Percentiles rank a stretch among this genome's conserved stretches.
Conservation (phyloP, 2,888 invertebrate genomes). For the Yponomeuta evonymella region DNA sequence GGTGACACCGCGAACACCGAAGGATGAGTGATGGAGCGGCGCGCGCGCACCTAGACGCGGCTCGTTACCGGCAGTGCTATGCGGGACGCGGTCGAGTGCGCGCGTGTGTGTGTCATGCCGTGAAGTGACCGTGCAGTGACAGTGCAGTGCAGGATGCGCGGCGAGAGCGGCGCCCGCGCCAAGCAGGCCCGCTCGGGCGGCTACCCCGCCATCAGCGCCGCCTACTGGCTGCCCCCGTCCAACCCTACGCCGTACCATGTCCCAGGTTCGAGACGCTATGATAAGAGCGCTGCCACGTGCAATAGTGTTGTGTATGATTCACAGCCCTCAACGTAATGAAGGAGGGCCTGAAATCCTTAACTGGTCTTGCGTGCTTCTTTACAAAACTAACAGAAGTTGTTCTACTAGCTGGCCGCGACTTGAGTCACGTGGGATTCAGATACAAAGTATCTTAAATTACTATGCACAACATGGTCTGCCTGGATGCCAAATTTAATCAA, state of each 20-base stretch:
- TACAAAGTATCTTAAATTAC: no score
- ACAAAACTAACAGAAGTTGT: no score
- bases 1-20: conserved; percentile 39
- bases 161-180: conserved; percentile 65
- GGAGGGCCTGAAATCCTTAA: not conserved
- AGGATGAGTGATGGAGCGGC: conserved; percentile 62
- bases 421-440: no score
- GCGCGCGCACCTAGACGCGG: conserved; percentile 60
- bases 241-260: conserved; percentile 88
- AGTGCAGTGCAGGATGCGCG: conserved; percentile 67
- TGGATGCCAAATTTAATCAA: no score
- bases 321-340: not conserved
- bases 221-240: conserved; percentile 89
- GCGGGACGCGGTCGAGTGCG: conserved; percentile 63
- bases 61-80: conserved; percentile 45
- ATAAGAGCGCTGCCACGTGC: not conserved
- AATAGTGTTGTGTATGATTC: not conserved
- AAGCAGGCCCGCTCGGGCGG: conserved; percentile 47
- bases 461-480: no score
- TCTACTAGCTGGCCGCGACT: no score
- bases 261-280: conserved; percentile 79
- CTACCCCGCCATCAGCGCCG: conserved; percentile 88
- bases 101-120: conserved; percentile 49
- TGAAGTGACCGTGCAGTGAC: conserved; percentile 25
- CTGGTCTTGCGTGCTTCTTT: no score